Base-by-base conservation (phyloP, 2,888 invertebrate genomes). In the Alentia gelatinosa region DNA sequence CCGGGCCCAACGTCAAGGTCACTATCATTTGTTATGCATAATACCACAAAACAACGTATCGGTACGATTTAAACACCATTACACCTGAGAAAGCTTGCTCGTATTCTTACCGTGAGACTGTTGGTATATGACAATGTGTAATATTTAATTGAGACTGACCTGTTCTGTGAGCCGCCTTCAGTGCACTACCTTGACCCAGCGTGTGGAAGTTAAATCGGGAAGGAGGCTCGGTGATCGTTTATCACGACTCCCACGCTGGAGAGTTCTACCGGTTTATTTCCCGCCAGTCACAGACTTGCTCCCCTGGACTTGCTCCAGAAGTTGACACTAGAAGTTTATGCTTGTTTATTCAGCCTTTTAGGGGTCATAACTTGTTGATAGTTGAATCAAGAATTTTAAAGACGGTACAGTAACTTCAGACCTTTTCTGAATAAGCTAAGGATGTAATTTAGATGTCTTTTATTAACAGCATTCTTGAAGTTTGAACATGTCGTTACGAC, bases 101-200 rank as follows among this genome's bases (percentile, higher is more conserved):
- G 19, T 4, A 4, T 19, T 56, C 56, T 56, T 19, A 9, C n/a
- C 19, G 19, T 56, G 56, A 56, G 23, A 56, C 56, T 56, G 19
- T n/a, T 56, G n/a, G n/a, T 56, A n/a, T 9, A 12, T 56, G 56
- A 56, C 56, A 56, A 5, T 5, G 19, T 3, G 56, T 56, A 56
- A n/a, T n/a, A 56, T n/a, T 56, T 56, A 56, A n/a, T n/a, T 56
- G n/a, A 56, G n/a, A 56, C 56, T 56, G 56, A 56, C 56, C 56
- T 56, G 56, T 56, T n/a, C n/a, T 56, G 5, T 4, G 23, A 56
- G 23, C 56, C 23, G 56, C 56, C n/a, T n/a, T 56, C 23, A n/a
- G n/a, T n/a, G n/a, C 56, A 56, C 56, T 56, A n/a, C 56, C 56
- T 56, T 56, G 56, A 56, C 56, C 56, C 56, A 56, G 56, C n/a